Conservation (phyloP, 92 coral and sea anemone species). For the Bergia puertoricense region DNA sequence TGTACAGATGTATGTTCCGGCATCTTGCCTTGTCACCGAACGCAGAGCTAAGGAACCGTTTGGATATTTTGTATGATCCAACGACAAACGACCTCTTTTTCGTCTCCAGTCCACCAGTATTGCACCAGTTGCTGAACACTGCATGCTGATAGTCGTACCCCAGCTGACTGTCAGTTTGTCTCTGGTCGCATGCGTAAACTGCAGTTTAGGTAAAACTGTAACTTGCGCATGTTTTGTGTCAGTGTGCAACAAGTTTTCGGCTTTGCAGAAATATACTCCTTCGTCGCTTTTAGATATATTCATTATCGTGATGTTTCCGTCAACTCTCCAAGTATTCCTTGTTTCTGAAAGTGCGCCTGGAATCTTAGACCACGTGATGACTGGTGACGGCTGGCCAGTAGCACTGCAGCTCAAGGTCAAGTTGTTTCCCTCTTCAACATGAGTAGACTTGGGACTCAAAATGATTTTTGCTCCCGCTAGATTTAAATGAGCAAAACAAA, state of each 20-base stretch:
- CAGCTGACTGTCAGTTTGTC: not conserved
- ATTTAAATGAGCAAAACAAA: no score
- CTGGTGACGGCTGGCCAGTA: constrained; percentile 20
- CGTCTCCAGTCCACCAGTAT: constrained; percentile 21
- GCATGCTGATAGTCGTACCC: not conserved
- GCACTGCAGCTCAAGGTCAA: not conserved
- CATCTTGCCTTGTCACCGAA: constrained; percentile 10
- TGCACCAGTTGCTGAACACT: not conserved
- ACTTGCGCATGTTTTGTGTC: constrained; percentile 26
- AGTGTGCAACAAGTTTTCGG: not conserved
- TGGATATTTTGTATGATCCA: not conserved
- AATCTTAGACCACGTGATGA: constrained; percentile 26
- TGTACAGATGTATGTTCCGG: not conserved
- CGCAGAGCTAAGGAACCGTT: not conserved
- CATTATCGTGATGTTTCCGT: not conserved
- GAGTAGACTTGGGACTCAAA: no score
- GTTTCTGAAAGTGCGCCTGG: not conserved
- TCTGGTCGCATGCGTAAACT: not conserved
- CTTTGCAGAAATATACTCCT: constrained; percentile 16
- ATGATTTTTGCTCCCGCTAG: no score
- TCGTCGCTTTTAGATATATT: constrained; percentile 6
- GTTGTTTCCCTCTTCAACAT: no score
- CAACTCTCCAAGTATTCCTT: not conserved
- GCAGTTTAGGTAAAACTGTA: constrained; percentile 6
- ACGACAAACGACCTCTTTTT: not conserved